phyloP scores from a whole-genome alignment of 2,797 vertebrate species.

The Choloepus didactylus region DNA sequence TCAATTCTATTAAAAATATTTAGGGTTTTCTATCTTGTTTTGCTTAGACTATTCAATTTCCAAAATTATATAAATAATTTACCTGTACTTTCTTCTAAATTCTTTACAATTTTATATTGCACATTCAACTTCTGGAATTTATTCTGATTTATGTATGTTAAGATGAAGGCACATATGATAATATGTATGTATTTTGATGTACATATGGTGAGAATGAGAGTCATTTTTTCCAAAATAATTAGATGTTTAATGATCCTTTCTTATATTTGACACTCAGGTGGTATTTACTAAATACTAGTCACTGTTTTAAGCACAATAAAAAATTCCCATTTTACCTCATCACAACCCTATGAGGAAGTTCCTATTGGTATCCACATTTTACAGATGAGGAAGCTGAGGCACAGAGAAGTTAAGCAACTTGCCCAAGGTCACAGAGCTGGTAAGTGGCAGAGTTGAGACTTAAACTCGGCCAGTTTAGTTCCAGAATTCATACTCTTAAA shows the following conservation, averaged over 20 bases:
- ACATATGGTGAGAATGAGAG: neutral
- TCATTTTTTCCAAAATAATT: neutral
- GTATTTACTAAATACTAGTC: too few species aligned
- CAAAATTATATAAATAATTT: neutral
- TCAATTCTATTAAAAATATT: neutral
- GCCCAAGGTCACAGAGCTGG: neutral
- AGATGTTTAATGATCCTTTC: neutral
- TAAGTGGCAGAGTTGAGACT: neutral
- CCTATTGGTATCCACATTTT: neutral
- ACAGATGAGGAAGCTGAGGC: neutral
- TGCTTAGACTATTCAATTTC: neutral
- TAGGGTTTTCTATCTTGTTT: neutral
- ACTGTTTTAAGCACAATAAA: neutral
- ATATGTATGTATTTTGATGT: neutral
- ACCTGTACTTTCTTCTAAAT: neutral
- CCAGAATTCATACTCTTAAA: neutral
- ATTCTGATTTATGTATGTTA: too few species aligned
- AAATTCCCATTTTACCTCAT: too few species aligned
- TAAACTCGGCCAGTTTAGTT: too few species aligned
- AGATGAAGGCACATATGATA: too few species aligned
- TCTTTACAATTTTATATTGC: neutral
- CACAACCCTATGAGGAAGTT: neutral
- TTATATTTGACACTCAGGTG: neutral
- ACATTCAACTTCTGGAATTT: neutral
- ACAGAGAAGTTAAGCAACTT: neutral